Evolutionary conservation across 35 echinoderm and acorn worm genomes (phyloP), one percentile per base, ranked within the genome.

Genomic region (Diadema setosum): DNA sequence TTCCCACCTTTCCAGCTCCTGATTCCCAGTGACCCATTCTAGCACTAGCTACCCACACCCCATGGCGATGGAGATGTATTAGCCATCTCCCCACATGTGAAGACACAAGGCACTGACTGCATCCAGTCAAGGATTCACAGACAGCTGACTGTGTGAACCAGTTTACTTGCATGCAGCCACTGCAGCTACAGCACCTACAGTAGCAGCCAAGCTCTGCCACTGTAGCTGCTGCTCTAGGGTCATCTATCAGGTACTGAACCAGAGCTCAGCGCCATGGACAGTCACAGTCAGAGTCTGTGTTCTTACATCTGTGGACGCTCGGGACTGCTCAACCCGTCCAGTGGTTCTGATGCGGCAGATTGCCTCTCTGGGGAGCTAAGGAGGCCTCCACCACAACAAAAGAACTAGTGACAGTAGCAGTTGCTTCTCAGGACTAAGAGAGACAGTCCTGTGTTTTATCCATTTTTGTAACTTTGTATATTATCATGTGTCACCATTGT

Each of bases 111-210:
- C 57, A 70, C 63, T n/a, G 4, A 31, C 59, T 67, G 39, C 37
- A 42, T 59, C 75, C 60, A 87, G 84, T 75, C 36, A 73, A 24
- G 59, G 58, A 44, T 73, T 75, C 61, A 87, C 60, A 70, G 84
- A 67, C 84, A 87, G 84, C 24, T 67, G 84, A 87, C 11, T 87
- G 75, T 52, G 41, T 87, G 3, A 65, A 87, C 84, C 59, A 70
- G 84, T 87, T 55, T 41, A 46, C 29, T n/a, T n/a, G 42, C 81
- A 83, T n/a, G 81, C 81, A 83, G 81, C 81, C 81, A 83, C 81
- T 83, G 42, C 42, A 83, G 41, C 81, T 4, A 57, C 81, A 48
- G 14, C 44, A 64, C 58, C 31, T 29, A n/a, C 31, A 60, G 83
- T 1, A 67, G 18, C 65, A 70, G 65, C 65, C 65, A 2, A 70